Evolutionary conservation across 2,888 invertebrate genomes (phyloP).

Genomic region (Pollenia labialis): DNA sequence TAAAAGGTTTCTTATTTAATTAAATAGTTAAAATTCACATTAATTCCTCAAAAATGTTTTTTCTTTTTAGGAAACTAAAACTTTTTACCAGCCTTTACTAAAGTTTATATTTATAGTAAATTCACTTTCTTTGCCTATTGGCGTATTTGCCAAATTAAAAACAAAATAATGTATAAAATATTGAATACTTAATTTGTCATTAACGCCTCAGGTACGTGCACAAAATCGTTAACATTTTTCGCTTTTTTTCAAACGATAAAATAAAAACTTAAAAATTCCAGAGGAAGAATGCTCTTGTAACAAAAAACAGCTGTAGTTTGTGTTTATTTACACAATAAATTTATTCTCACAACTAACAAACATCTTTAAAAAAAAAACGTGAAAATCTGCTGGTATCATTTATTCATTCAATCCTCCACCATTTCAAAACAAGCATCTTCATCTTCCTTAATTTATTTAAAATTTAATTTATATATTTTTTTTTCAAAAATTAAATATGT

Average conservation of each 20-base stretch:
- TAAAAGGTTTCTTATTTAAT: no score
- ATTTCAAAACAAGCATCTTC: conserved; percentile 26
- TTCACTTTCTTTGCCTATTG: conserved; percentile 9
- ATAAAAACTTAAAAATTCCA: conserved; percentile 9
- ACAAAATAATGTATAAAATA: conserved; percentile 36
- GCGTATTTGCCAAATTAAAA: conserved; percentile 2
- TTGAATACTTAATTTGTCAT: conserved; percentile 55
- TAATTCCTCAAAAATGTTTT: neutral
- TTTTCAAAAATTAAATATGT: neutral
- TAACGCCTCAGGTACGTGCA: conserved; percentile 49
- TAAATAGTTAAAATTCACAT: neutral
- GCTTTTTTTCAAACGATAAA: neutral
- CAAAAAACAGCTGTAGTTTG: neutral
- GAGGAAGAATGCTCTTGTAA: conserved; percentile 24
- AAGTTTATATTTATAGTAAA: conserved; percentile 14
- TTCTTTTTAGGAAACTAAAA: neutral
- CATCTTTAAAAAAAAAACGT: conserved; percentile 38
- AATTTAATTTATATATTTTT: conserved; percentile 19
- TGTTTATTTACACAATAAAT: conserved; percentile 47
- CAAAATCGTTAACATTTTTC: neutral
- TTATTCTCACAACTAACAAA: conserved; percentile 34
- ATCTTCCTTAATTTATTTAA: conserved; percentile 26
- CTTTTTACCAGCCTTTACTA: neutral
- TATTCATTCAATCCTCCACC: conserved; percentile 21
- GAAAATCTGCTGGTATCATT: conserved; percentile 41